A percentile compares a stretch with the other conserved stretches of the same genome.
Conservation (phyloP, 2,113 vertebrate species). For the Grammomys surdaster region DNA sequence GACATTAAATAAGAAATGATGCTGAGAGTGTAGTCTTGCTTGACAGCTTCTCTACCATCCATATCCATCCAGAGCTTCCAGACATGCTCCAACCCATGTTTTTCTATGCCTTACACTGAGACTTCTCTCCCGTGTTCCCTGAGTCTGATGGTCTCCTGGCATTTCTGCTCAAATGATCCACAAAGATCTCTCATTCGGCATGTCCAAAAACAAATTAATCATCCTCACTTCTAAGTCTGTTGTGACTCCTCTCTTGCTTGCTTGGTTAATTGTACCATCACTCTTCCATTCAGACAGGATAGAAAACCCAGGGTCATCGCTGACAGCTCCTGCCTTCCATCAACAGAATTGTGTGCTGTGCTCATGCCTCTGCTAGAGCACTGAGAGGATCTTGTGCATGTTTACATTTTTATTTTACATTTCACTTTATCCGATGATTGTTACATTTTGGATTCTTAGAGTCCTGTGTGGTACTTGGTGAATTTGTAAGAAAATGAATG, state of each 20-base stretch:
- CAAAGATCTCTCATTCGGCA: not conserved
- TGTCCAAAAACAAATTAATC: not conserved
- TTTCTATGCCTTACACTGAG: not conserved
- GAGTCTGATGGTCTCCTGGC: too few species aligned
- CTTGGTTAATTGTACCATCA: not conserved
- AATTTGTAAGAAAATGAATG: not conserved
- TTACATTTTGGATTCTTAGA: not conserved
- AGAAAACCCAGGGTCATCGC: not conserved
- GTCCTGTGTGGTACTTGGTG: not conserved
- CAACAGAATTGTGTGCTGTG: not conserved
- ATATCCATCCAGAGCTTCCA: not conserved
- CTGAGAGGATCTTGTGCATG: not conserved
- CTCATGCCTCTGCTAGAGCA: not conserved
- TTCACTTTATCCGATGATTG: not conserved
- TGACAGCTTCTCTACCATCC: not conserved
- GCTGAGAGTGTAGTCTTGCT: not conserved
- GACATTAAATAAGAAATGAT: not conserved
- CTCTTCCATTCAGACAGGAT: not conserved
- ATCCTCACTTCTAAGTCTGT: not conserved
- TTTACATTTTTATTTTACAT: not conserved
- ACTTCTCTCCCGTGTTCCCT: not conserved
- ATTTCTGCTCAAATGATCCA: slow-evolving; percentile 1
- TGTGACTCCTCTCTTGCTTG: not conserved
- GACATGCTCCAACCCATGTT: not conserved
- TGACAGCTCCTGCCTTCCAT: not conserved